Evolutionary conservation across 2,797 vertebrate species (phyloP), one percentile per base, ranked within the genome.

Genomic region (Intellagama lesueurii): DNA sequence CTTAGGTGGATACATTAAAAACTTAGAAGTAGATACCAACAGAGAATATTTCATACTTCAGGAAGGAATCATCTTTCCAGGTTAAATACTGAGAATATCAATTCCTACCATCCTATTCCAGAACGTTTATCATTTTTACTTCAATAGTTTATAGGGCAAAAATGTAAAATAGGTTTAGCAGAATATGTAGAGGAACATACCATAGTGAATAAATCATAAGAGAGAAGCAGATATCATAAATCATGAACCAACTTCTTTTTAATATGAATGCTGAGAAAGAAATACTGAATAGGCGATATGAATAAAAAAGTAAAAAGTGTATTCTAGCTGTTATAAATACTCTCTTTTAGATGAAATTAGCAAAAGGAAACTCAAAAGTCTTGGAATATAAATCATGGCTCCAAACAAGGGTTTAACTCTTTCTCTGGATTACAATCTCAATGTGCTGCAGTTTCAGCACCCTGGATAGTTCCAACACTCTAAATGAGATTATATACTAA

Each of bases 401-500:
- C 30, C 30, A 73, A 81, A 47, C 22, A 81, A 16, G 17, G 52
- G 26, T 14, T 56, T 77, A 73, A 81, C 26, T 82, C 8, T 76
- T 2, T 52, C 16, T 35, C 86, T 52, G 44, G 16, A 86, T 76
- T 82, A 70, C 40, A 60, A 80, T 85, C 32, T 56, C 47, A 81
- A 30, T 12, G 30, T 7, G 28, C 7, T 12, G n/a, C 9, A 83
- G 17, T 81, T 89, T 90, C 84, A 90, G 84, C 5, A 90, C 79
- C 47, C 26, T 77, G 88, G 88, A 77, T 82, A 90, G 88, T 69
- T 86, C 79, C 24, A 12, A 17, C 14, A 5, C 28, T 76, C 17
- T 32, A 64, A 64, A 81, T 82, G 44, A 11, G 56, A 40, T 40
- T 40, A 40, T 64, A 5, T 64, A 64, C 17, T 64, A 17, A 22